Base-by-base conservation (phyloP, 2,113 vertebrate species). In the Amphiprion ocellaris region DNA sequence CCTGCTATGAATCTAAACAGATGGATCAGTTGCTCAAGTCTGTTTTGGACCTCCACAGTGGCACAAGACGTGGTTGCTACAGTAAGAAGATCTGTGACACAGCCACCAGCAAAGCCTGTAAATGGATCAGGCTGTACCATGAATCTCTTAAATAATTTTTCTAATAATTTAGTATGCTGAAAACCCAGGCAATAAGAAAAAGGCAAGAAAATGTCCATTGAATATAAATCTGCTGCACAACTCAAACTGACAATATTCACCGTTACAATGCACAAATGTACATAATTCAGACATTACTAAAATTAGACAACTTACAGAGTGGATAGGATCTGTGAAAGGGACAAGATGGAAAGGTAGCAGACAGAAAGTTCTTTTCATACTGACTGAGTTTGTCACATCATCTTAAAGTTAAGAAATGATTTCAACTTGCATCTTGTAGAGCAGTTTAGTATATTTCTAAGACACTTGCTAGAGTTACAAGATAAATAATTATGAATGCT, bases 41-140 rank as follows among this genome's bases (percentile, higher is more conserved):
- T 69, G 64, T 83, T 85, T 82, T 74, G 82, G 86, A 86, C 62
- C 80, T 76, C 75, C 64, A 39, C 77, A 60, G 73, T 85, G 79
- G 74, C 64, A 62, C 67, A 75, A 68, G 82, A 66, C 11, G 47
- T 58, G 64, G 58, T 81, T 83, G 39, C 58, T 53, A 39, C 69
- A 54, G 30, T 69, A 47, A 72, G 81, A 86, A 80, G 82, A 87
- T 74, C 24, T 81, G 66, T 74, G 79, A 79, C 66, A 67, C 80
- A 79, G 23, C 59, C 84, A 77, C 24, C 50, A 21, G 7, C 52
- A 61, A 56, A 77, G 64, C 50, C 55, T 70, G 64, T 17, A 44
- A 47, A 59, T 49, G 70, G 65, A 81, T 47, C 41, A 64, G 63
- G 24, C 78, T 71, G 74, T 26, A 26, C 26, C 26, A 26, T 77